Base-by-base conservation (phyloP, 2,888 invertebrate species). In the Dryadula phaetusa region DNA sequence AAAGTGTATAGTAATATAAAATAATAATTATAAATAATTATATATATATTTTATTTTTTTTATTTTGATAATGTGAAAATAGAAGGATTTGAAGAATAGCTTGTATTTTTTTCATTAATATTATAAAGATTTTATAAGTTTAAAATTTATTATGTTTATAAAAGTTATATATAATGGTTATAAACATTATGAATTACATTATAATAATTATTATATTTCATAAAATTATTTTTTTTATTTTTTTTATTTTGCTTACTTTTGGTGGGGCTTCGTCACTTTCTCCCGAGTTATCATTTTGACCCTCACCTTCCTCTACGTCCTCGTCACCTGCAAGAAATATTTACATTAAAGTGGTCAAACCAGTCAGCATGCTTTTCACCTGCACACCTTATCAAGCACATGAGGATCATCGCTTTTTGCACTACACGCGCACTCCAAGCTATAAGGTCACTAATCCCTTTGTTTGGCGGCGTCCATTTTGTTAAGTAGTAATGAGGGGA, bases 381-480 rank as follows among this genome's bases (percentile, higher is more conserved):
- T 84, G 82, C 75, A 76, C 79, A 76, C 74, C 74, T 76, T 77
- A 77, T 77, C 78, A 81, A 82, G 80, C 75, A 75, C 75, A 77
- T 77, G 78, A 81, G 74, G 76, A 74, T 68, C 52, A 75, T 72
- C 74, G 81, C 81, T 84, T 82, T 84, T 81, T 75, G 73, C 75
- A 75, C 78, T 78, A 83, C 79, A 80, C 80, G 79, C 78, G 79
- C 81, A 81, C 83, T 90, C 90, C 92, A 93, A 87, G 89, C 87
- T 87, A 89, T 88, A 91, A 90, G 89, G 88, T 93, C 94, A 94
- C 94, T 94, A 94, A 94, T 95, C 94, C 94, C 95, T 95, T 95
- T 95, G 95, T 95, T 95, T 94, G 94, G 94, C 93, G 94, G 94
- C 95, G 94, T 94, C 95, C 95, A 95, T 95, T 95, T 95, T 95